These are phyloP conservation scores for Brachionichthys hirsutus DNA, from an alignment of 2,113 vertebrate genomes.

Conservation along the genomic window DNA sequence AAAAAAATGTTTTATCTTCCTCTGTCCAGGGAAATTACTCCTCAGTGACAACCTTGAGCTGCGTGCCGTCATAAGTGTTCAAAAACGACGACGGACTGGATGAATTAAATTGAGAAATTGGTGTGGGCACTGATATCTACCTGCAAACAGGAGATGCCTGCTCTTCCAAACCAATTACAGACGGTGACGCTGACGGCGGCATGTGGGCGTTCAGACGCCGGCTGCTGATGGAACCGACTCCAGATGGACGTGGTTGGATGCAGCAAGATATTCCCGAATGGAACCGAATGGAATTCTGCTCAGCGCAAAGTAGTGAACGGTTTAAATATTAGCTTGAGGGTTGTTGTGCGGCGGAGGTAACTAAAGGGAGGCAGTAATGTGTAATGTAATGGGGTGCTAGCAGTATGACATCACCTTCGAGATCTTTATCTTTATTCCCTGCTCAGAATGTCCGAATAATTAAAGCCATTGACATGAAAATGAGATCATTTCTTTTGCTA, in stretches of 20 bases:
- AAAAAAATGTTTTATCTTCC: no score
- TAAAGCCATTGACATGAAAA: no score
- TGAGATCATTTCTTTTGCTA: no score
- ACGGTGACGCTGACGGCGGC: slow-evolving; percentile 40
- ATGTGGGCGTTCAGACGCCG: slow-evolving; percentile 6
- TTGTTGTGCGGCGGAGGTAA: no score
- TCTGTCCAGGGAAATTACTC: no score
- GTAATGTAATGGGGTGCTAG: no score
- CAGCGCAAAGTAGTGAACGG: no score
- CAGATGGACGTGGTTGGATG: slow-evolving; percentile 5
- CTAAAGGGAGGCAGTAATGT: no score
- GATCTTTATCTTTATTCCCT: no score
- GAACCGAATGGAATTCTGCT: neutral
- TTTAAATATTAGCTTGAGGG: no score
- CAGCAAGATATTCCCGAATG: neutral
- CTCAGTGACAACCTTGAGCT: slow-evolving; percentile 13
- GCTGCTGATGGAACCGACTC: slow-evolving; percentile 24
- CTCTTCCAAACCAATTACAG: slow-evolving; percentile 49
- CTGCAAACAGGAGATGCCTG: slow-evolving; percentile 19
- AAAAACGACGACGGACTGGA: slow-evolving; percentile 31
- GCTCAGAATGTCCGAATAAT: no score
- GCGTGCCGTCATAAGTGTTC: slow-evolving; percentile 16
- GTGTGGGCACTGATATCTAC: slow-evolving; percentile 24
- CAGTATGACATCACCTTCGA: no score
- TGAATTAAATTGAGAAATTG: slow-evolving; percentile 42